Conservation (phyloP, 2,888 invertebrate species). For the Micropterix aruncella region DNA sequence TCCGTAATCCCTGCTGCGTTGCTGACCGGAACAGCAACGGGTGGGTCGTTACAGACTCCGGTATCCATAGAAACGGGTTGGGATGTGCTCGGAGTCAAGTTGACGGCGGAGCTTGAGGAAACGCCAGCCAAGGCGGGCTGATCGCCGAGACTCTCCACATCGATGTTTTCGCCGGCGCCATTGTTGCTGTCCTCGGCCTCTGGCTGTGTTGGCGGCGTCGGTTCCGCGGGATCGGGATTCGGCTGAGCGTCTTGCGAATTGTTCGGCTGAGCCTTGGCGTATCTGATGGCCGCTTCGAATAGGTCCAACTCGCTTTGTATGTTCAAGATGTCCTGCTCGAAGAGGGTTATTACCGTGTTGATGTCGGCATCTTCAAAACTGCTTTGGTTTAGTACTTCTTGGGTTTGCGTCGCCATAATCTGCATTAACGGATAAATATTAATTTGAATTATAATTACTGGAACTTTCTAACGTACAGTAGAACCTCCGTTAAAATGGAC, state of each 20-base stretch:
- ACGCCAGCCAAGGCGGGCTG: no score
- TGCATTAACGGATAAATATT: no score
- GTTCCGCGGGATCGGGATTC: no score
- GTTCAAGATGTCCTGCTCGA: slow-evolving; percentile 59
- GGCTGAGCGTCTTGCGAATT: not conserved
- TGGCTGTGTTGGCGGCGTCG: not conserved
- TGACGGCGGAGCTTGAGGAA: no score
- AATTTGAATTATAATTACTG: no score
- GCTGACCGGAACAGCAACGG: no score
- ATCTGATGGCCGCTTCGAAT: slow-evolving; percentile 59
- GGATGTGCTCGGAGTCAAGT: no score
- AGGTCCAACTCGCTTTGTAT: slow-evolving; percentile 64
- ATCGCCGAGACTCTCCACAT: not conserved
- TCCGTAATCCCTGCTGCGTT: no score
- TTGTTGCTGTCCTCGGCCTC: not conserved
- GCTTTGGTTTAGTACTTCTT: slow-evolving; percentile 57
- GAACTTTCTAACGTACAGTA: no score
- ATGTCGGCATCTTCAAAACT: slow-evolving; percentile 69
- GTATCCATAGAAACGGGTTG: no score
- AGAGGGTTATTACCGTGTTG: slow-evolving; percentile 57
- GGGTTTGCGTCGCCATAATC: slow-evolving; percentile 65
- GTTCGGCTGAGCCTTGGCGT: slow-evolving; percentile 23
- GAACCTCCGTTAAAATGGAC: no score
- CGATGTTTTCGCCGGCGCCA: not conserved
- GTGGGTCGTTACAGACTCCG: no score